A percentile compares a stretch with the other conserved stretches of the same genome.
These are phyloP conservation scores for Ooceraea biroi DNA, from an alignment of 1,140 invertebrate species.

Conservation along the genomic window DNA sequence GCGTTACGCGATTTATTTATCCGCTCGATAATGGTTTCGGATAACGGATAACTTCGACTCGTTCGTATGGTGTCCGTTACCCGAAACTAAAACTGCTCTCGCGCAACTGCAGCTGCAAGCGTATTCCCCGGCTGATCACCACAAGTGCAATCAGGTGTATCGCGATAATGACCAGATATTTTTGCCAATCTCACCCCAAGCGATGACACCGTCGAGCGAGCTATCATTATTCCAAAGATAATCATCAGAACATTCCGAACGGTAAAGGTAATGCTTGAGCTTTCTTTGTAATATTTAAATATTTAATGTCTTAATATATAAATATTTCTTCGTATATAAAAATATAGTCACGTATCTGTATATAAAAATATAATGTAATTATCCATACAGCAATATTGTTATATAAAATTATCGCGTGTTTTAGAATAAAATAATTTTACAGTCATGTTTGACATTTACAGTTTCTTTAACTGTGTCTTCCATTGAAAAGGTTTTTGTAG, in stretches of 20 bases:
- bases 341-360: no score
- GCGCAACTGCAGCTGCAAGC: conserved; percentile 30
- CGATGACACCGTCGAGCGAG: neutral
- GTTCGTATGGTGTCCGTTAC: conserved; percentile 62
- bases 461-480: no score
- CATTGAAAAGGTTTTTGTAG: no score
- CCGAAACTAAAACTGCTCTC: conserved; percentile 49
- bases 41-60: conserved; percentile 59
- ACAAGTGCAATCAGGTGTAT: conserved; percentile 51
- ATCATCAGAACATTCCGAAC: neutral
- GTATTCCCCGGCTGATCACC: conserved; percentile 34
- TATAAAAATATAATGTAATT: no score
- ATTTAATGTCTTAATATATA: no score
- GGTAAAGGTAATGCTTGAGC: conserved; percentile 10
- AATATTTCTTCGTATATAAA: no score
- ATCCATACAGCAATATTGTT: no score
- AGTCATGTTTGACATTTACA: no score
- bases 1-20: neutral
- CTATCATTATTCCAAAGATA: conserved; percentile 15
- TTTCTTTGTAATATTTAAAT: conserved; percentile 1
- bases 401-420: no score
- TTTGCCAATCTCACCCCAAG: neutral
- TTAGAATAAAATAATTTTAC: no score
- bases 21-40: conserved; percentile 45
- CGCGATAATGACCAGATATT: conserved; percentile 41